phyloP scores from a whole-genome alignment of 2,888 invertebrate genomes.

The Capitulum mitella region DNA sequence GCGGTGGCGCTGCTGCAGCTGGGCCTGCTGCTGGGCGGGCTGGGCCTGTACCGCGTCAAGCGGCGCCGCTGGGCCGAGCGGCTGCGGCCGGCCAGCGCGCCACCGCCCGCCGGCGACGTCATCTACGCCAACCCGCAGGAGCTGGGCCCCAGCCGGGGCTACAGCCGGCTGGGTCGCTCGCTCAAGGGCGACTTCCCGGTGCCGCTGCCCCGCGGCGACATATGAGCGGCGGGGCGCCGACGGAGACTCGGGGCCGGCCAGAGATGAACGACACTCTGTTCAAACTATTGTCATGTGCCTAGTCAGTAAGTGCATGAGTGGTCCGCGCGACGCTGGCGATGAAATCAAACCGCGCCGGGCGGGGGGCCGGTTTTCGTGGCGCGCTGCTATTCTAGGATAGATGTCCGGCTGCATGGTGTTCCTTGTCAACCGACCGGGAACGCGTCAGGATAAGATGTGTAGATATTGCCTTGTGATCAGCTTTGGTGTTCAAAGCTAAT shows the following conservation, averaged over 20 bases:
- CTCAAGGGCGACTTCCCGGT: neutral
- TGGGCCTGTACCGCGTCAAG: slow-evolving; percentile 42
- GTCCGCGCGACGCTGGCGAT: too few relatives aligned
- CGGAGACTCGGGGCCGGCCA: neutral
- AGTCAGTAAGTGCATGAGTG: too few relatives aligned
- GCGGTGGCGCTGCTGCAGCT: slow-evolving; percentile 39
- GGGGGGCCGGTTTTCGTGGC: too few relatives aligned
- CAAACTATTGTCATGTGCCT: too few relatives aligned
- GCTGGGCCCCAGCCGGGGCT: neutral
- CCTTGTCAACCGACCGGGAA: too few relatives aligned
- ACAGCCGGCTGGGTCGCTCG: neutral
- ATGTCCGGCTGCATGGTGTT: too few relatives aligned
- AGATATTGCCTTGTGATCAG: too few relatives aligned
- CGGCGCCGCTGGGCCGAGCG: slow-evolving; percentile 40
- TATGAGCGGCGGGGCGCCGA: neutral
- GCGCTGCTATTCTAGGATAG: too few relatives aligned
- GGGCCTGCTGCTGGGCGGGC: slow-evolving; percentile 41
- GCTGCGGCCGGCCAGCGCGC: slow-evolving; percentile 36
- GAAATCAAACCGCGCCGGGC: too few relatives aligned
- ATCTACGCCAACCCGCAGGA: slow-evolving; percentile 13
- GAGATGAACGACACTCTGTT: too few relatives aligned
- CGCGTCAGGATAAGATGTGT: too few relatives aligned
- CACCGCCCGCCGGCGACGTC: slow-evolving; percentile 31
- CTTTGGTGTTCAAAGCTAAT: too few relatives aligned
- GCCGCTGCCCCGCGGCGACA: neutral